Conservation (phyloP, 2,113 vertebrate species). For the Cinclus mexicanus region DNA sequence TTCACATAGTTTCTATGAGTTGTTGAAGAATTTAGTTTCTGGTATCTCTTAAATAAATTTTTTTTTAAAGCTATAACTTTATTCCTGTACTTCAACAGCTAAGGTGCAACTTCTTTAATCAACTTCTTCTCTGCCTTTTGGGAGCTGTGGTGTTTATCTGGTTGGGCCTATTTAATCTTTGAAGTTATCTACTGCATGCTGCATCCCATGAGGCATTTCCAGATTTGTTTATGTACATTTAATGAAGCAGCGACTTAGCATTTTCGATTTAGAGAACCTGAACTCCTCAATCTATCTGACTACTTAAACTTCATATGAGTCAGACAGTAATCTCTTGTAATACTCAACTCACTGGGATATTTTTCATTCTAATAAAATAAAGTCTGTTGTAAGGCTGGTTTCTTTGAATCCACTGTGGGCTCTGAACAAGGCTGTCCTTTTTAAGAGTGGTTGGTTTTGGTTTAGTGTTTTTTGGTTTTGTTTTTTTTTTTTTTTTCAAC, state of each 20-base stretch:
- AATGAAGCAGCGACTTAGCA: not conserved
- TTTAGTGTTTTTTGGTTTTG: not conserved
- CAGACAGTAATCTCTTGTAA: not conserved
- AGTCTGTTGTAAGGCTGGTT: not conserved
- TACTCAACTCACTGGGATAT: not conserved
- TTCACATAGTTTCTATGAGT: not conserved
- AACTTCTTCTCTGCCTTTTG: not conserved
- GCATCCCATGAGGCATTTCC: not conserved
- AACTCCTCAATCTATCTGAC: not conserved
- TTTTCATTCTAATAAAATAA: not conserved
- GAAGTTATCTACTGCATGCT: not conserved
- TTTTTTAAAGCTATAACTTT: not conserved
- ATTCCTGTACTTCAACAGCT: not conserved
- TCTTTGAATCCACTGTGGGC: not conserved
- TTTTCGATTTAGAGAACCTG: not conserved
- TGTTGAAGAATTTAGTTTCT: not conserved
- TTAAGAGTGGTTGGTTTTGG: not conserved
- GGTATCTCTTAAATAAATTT: accelerated
- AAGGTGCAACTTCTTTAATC: not conserved
- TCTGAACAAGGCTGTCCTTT: not conserved
- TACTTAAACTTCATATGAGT: not conserved
- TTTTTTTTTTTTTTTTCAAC: not conserved
- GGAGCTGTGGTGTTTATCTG: not conserved
- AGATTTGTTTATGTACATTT: not conserved
- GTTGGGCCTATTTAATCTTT: not conserved